These are phyloP conservation scores for Moxostoma hubbsi DNA, from an alignment of 2,797 vertebrate species.

Conservation along the genomic window DNA sequence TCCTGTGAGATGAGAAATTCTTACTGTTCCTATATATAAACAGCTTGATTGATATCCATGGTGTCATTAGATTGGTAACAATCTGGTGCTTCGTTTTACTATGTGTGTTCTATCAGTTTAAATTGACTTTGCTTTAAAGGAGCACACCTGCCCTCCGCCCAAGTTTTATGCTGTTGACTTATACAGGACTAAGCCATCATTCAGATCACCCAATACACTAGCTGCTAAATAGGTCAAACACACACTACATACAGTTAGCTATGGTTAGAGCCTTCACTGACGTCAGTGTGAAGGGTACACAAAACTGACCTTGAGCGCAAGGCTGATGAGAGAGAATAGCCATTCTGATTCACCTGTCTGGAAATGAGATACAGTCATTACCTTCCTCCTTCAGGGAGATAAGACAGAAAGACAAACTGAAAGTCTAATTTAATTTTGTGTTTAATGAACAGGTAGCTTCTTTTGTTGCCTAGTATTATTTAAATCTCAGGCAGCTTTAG, in stretches of 20 bases:
- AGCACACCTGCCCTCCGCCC: not conserved
- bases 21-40: conserved; percentile 6
- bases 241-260: conserved; percentile 29
- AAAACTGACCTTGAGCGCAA: conserved; percentile 60
- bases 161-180: conserved; percentile 30
- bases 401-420: conserved; percentile 42
- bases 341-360: conserved; percentile 58
- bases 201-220: conserved; percentile 19
- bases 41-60: conserved; percentile 12
- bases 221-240: conserved; percentile 58
- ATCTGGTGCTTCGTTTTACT: not conserved
- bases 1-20: not conserved
- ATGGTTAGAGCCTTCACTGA: conserved; percentile 41
- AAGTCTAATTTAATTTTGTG: conserved; percentile 20
- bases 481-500: not conserved
- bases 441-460: not conserved
- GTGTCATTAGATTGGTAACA: conserved; percentile 13
- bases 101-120: conserved; percentile 8
- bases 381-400: conserved; percentile 37
- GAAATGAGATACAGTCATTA: conserved; percentile 58
- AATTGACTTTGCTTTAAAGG: conserved; percentile 5
- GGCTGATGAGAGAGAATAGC: conserved; percentile 57
- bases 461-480: conserved; percentile 3
- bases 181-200: conserved; percentile 22
- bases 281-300: conserved; percentile 57